Conservation (phyloP, 2,797 vertebrate genomes). For the Dendrocincla fuliginosa region DNA sequence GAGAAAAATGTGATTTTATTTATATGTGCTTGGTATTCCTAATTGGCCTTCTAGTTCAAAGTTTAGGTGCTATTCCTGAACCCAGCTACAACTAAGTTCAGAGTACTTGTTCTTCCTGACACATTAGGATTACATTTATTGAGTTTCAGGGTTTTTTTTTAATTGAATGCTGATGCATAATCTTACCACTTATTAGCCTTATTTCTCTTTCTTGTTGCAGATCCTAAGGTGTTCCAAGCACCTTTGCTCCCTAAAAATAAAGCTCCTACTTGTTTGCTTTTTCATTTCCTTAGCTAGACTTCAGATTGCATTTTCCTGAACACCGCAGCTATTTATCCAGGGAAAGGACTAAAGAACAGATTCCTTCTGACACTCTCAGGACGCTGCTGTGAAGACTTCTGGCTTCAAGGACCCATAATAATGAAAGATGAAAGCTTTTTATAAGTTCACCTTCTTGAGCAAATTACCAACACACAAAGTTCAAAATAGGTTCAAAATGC, state of each 20-base stretch:
- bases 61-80: neutral
- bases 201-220: neutral
- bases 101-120: neutral
- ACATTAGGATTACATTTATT: neutral
- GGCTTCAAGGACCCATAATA: neutral
- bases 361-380: constrained; percentile 29
- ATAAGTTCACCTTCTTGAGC: constrained; percentile 7
- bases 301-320: constrained; percentile 12
- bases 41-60: neutral
- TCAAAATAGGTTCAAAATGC: constrained; percentile 26
- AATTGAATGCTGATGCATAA: neutral
- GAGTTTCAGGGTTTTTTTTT: neutral
- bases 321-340: constrained; percentile 4
- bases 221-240: neutral
- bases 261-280: neutral
- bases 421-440: constrained; percentile 28
- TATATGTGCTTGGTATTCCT: neutral
- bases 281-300: neutral
- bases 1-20: neutral
- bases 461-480: neutral
- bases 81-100: neutral
- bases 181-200: neutral
- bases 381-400: constrained; percentile 10
- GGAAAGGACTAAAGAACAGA: constrained; percentile 20
- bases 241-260: neutral